A percentile compares a stretch with the other conserved stretches of the same genome.
phyloP scores from a whole-genome alignment of 2,888 invertebrate species.

The Ormyrus nitidulus region DNA sequence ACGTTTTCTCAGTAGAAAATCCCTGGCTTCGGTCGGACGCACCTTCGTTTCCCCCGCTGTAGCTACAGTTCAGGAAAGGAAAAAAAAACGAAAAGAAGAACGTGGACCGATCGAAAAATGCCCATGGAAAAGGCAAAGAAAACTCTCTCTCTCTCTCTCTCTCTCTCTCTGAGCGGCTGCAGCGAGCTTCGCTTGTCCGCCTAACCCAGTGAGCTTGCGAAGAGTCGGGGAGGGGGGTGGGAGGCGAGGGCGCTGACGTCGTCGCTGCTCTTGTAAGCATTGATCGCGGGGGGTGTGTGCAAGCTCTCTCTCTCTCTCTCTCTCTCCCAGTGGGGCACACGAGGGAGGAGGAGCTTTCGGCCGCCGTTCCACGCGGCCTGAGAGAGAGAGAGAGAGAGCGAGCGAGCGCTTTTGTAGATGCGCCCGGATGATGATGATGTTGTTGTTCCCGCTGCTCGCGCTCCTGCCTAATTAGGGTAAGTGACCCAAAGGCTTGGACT shows the following conservation, averaged over 20 bases:
- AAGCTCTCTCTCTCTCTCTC: slow-evolving; percentile 11
- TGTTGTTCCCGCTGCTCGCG: no score
- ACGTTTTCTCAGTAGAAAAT: no score
- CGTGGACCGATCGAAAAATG: no score
- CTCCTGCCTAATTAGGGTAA: no score
- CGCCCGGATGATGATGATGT: no score
- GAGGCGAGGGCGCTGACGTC: slow-evolving; percentile 70
- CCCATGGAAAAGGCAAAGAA: no score
- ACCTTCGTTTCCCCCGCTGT: no score
- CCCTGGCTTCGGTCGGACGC: no score
- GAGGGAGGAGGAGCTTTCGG: no score
- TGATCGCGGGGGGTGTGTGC: slow-evolving; percentile 70
- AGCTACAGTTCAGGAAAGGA: background rate
- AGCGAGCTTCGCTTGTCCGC: background rate
- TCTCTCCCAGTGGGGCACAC: background rate
- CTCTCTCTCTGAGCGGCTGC: slow-evolving; percentile 2
- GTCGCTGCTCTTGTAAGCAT: slow-evolving; percentile 70
- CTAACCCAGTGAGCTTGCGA: slow-evolving; percentile 26
- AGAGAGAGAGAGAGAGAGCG: slow-evolving; percentile 55
- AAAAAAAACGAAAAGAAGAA: slow-evolving; percentile 1
- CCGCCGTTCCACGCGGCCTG: background rate
- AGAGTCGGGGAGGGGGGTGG: slow-evolving; percentile 16
- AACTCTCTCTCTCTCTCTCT: background rate
- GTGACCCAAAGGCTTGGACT: no score
- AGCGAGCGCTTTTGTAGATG: slow-evolving; percentile 19